Percentiles rank a stretch among this genome's conserved stretches.
phyloP scores from a whole-genome alignment of 1,140 invertebrate species.

The Eubasilissa regina region DNA sequence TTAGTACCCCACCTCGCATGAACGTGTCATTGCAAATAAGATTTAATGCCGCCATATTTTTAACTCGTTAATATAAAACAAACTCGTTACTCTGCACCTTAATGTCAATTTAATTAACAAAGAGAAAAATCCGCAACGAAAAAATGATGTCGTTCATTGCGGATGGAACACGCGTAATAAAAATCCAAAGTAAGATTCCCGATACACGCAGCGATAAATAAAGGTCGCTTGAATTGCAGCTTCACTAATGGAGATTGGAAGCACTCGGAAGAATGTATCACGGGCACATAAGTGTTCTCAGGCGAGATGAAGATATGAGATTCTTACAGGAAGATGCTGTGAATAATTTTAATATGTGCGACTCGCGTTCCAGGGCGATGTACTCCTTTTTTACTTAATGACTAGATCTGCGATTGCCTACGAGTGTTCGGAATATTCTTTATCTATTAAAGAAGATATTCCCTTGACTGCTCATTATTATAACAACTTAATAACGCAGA shows the following conservation, averaged over 20 bases:
- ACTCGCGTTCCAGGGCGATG: background rate
- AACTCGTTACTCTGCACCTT: conserved; percentile 12
- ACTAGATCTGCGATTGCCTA: no score
- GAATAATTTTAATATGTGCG: background rate
- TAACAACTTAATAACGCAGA: no score
- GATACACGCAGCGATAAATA: conserved; percentile 10
- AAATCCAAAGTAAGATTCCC: conserved; percentile 3
- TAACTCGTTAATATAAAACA: background rate
- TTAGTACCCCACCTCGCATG: no score
- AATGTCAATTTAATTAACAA: conserved; percentile 25
- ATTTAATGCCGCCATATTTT: background rate
- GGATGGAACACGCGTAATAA: background rate
- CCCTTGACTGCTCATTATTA: no score
- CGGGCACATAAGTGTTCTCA: background rate
- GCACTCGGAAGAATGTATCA: background rate
- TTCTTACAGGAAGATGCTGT: background rate
- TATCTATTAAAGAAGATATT: no score
- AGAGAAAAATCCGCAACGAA: background rate
- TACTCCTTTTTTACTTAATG: background rate
- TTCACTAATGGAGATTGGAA: conserved; percentile 5
- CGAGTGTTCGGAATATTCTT: no score
- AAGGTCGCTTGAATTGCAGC: conserved; percentile 29
- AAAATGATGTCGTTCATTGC: background rate
- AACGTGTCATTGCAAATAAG: no score
- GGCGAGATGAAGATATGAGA: background rate